Evolutionary conservation across 2,797 vertebrate species (phyloP), one percentile per base, ranked within the genome.

Genomic region (Kryptopterus vitreolus): DNA sequence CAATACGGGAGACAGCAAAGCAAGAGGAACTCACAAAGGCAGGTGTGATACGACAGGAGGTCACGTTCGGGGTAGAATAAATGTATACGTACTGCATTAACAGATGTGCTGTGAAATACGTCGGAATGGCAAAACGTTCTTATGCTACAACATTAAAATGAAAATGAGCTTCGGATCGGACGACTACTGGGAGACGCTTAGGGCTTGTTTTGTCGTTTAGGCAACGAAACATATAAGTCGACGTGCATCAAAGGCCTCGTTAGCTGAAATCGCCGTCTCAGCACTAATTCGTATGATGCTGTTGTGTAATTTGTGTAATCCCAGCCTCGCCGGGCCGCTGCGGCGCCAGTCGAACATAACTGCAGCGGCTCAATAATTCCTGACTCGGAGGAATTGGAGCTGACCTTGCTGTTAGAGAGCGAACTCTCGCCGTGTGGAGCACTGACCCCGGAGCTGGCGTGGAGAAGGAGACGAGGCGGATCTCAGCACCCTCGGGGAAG

Each of bases 341-440:
- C 12, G 50, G 43, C 55, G 63, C 72, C 55, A 75, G 55, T 75
- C 65, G 43, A 58, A 69, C 53, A 46, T 62, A 70, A 69, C 35
- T 76, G 79, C 73, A 48, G 74, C 33, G 13, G 58, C 55, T 77
- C 74, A 53, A 55, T 77, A 70, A 63, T 62, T 57, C 74, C 66
- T 77, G 80, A 71, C 73, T 77, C 80, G 55, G 74, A 81, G 80
- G 74, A 77, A 81, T 62, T 62, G 57, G 46, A 71, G 57, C 80
- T 81, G 80, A 81, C 80, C 80, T 81, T 77, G 80, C 74, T 70
- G 63, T 76, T 76, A 81, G 26, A 57, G 18, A 75, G 55, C 20
- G 53, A 76, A 65, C 65, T 26, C 61, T 59, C 29, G 3, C n/a
- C n/a, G 2, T 13, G 63, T 38, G 31, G 58, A 68, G 63, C 71